Evolutionary conservation across 2,797 vertebrate species (phyloP), one percentile per base, ranked within the genome.

Genomic region (Cetoscarus ocellatus): DNA sequence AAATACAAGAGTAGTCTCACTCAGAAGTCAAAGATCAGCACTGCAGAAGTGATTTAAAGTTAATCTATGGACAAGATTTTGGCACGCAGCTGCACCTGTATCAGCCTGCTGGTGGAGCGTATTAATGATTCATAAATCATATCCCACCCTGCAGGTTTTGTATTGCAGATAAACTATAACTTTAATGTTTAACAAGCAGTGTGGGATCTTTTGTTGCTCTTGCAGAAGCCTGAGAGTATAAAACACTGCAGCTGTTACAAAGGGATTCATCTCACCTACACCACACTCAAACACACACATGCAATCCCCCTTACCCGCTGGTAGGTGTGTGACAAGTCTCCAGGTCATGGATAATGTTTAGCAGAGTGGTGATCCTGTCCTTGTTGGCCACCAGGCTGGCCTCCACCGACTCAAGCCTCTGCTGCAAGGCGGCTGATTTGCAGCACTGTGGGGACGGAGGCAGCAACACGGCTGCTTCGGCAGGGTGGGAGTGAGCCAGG

Each of bases 331-430:
- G 94, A 87, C 95, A 95, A 78, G 92, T 97, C 94, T 99, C 98
- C 93, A 99, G 89, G 92, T 98, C 97, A 89, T 98, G 96, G 91
- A 99, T 98, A 90, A 98, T 96, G 93, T 98, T 97, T 86, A 99
- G 90, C 81, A 99, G 95, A 78, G 96, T 96, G 64, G 96, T 95
- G 92, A 99, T 97, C 93, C 97, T 95, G 94, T 97, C 95, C 88
- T 97, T 96, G 88, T 98, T 99, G 6, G 96, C 96, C 64, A 96
- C 96, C 88, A 99, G 93, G 75, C 95, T 97, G 91, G 96, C 96
- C 91, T 98, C 96, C 78, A 98, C 96, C 0, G 85, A 94, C 80
- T 96, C 95, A 3, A 98, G 95, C 86, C 95, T 95, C 89, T 95
- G 95, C 90, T 96, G 95, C 62, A 97, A 93, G 77, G 94, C 92